phyloP scores from a whole-genome alignment of 2,888 invertebrate genomes.

The Rapana venosa region DNA sequence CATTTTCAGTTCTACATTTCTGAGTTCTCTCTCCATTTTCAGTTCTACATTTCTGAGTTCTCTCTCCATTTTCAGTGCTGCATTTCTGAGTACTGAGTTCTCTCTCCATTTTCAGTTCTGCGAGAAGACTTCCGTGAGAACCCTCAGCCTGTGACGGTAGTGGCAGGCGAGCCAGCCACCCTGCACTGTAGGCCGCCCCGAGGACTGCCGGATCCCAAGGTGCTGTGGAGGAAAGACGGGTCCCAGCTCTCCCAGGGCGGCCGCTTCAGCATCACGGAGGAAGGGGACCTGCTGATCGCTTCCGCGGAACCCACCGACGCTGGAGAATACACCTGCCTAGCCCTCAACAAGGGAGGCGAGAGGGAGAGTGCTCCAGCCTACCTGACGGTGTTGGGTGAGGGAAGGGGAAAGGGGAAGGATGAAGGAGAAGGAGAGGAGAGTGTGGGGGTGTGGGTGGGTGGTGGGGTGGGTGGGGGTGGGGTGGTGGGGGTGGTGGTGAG shows the following conservation, averaged over 20 bases:
- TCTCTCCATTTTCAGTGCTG: too few relatives aligned
- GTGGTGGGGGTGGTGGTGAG: background rate
- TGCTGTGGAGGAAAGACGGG: slow-evolving; percentile 93
- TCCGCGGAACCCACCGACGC: slow-evolving; percentile 41
- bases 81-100: too few relatives aligned
- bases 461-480: background rate
- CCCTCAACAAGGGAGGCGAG: slow-evolving; percentile 54
- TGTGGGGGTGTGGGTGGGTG: background rate
- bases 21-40: too few relatives aligned
- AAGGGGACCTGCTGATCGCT: slow-evolving; percentile 35
- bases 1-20: too few relatives aligned
- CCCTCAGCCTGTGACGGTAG: slow-evolving; percentile 89
- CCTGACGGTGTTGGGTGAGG: slow-evolving; percentile 6
- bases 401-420: background rate
- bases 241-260: slow-evolving; percentile 81
- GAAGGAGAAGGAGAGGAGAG: background rate
- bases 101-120: slow-evolving; percentile 87
- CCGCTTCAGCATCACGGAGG: slow-evolving; percentile 82
- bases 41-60: too few relatives aligned
- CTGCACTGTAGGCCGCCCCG: slow-evolving; percentile 93
- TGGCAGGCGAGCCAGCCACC: slow-evolving; percentile 83
- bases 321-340: slow-evolving; percentile 49
- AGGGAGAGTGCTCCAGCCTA: slow-evolving; percentile 44
- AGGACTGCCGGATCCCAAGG: slow-evolving; percentile 92
- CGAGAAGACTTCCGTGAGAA: slow-evolving; percentile 92